These are phyloP conservation scores for Andrena minutula DNA, from an alignment of 2,888 invertebrate genomes.

Conservation along the genomic window DNA sequence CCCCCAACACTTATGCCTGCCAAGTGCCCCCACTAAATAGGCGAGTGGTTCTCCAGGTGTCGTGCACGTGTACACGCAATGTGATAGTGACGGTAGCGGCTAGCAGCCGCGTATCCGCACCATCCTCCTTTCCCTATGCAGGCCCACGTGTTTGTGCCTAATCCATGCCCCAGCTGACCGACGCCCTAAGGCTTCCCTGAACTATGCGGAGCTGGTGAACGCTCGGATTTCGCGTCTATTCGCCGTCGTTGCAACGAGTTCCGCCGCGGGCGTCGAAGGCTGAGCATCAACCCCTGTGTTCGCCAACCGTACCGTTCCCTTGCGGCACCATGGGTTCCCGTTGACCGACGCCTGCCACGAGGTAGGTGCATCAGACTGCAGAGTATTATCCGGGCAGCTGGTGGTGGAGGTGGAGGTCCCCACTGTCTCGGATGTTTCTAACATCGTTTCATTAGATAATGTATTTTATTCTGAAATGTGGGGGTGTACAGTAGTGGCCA, in stretches of 20 bases:
- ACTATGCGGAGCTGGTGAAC: constrained; percentile 65
- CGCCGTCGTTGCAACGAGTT: constrained; percentile 7
- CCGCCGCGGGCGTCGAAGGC: not conserved
- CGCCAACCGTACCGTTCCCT: too few relatives aligned
- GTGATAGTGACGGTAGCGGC: constrained; percentile 11
- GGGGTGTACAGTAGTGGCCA: too few relatives aligned
- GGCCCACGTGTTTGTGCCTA: constrained; percentile 74
- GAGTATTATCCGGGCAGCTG: too few relatives aligned
- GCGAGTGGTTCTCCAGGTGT: constrained; percentile 7
- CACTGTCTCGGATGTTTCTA: too few relatives aligned
- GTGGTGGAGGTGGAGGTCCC: too few relatives aligned
- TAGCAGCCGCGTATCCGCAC: constrained; percentile 25
- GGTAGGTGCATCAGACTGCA: not conserved
- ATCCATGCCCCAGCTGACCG: constrained; percentile 76
- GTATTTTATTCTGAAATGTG: too few relatives aligned
- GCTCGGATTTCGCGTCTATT: constrained; percentile 65
- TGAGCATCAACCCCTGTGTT: too few relatives aligned
- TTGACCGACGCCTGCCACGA: constrained; percentile 5
- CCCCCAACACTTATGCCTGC: constrained; percentile 17
- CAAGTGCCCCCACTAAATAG: not conserved
- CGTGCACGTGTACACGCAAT: constrained; percentile 50
- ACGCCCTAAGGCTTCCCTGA: constrained; percentile 78
- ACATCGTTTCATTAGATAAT: too few relatives aligned
- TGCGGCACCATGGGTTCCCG: constrained; percentile 6
- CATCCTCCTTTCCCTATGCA: constrained; percentile 7